Evolutionary conservation across 2,888 invertebrate species (phyloP).

Genomic region (Drosophila anomalata): DNA sequence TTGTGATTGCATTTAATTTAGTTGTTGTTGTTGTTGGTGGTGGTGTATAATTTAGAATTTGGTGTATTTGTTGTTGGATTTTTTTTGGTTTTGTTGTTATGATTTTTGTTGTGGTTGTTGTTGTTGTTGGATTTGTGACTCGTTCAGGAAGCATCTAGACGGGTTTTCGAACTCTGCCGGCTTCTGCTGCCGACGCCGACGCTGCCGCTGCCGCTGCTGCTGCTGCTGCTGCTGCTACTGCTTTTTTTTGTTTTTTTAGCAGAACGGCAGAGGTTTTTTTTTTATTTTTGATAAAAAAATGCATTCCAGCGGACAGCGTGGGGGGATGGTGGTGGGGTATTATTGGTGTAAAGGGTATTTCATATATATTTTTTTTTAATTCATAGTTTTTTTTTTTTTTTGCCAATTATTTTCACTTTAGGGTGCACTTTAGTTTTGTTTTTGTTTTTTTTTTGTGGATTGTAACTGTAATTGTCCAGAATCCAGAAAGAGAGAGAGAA

Average conservation of each 20-base stretch:
- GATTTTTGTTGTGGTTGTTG: background rate
- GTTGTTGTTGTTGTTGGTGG: conserved; percentile 8
- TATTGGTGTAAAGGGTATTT: too few relatives aligned
- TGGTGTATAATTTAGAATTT: conserved; percentile 2
- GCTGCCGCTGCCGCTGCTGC: too few relatives aligned
- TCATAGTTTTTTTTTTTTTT: background rate
- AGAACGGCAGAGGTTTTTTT: conserved; percentile 1
- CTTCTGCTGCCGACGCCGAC: background rate
- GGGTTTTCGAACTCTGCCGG: background rate
- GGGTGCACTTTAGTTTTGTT: background rate
- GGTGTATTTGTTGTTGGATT: conserved; percentile 12
- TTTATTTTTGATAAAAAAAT: background rate
- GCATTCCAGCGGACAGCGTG: background rate
- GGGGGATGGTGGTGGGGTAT: conserved; percentile 1
- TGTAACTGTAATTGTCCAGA: background rate
- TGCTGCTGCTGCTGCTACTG: background rate
- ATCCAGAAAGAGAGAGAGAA: background rate
- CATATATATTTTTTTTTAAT: too few relatives aligned
- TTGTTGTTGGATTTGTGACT: conserved; percentile 20
- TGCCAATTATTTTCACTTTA: background rate
- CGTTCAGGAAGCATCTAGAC: conserved; percentile 41
- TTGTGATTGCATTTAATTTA: conserved; percentile 25
- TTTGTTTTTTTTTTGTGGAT: background rate
- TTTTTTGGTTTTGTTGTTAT: conserved; percentile 25
- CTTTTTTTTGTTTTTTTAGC: background rate